A percentile compares a stretch with the other conserved stretches of the same genome.
Evolutionary conservation across 53 echinoderm and acorn worm genomes (phyloP).

Genomic region (Luidia sarsii): DNA sequence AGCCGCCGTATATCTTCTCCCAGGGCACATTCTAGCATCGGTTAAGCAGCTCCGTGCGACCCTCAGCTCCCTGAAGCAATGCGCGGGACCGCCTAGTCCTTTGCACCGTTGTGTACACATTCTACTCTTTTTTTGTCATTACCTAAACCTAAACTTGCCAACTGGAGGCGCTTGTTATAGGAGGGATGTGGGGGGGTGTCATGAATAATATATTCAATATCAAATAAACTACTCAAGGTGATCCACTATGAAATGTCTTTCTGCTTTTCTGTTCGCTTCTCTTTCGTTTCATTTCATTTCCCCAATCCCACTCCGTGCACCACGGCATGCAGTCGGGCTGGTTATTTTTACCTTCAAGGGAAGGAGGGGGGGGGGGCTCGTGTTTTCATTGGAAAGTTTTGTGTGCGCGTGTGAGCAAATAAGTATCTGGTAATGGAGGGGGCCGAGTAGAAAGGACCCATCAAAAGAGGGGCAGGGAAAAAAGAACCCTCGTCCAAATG

Average conservation of each 20-base stretch:
- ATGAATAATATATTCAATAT: constrained; percentile 40
- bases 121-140: background rate
- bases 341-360: background rate
- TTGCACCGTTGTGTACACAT: constrained; percentile 1
- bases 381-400: constrained; percentile 23
- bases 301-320: background rate
- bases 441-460: constrained; percentile 30
- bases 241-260: constrained; percentile 30
- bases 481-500: too few species aligned
- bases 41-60: constrained; percentile 3
- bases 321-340: too few species aligned
- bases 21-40: too few species aligned
- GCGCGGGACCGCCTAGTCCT: background rate
- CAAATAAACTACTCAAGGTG: constrained; percentile 28
- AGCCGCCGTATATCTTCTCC: too few species aligned
- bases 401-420: constrained; percentile 29
- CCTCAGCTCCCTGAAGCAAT: too few species aligned
- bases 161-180: too few species aligned
- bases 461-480: too few species aligned
- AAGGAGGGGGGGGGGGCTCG: background rate
- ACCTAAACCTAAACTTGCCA: constrained; percentile 35
- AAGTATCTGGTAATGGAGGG: constrained; percentile 44
- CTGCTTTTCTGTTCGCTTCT: background rate
- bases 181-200: too few species aligned
- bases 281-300: background rate